phyloP scores from a whole-genome alignment of 1,140 invertebrate genomes.

The Artemia franciscana region DNA sequence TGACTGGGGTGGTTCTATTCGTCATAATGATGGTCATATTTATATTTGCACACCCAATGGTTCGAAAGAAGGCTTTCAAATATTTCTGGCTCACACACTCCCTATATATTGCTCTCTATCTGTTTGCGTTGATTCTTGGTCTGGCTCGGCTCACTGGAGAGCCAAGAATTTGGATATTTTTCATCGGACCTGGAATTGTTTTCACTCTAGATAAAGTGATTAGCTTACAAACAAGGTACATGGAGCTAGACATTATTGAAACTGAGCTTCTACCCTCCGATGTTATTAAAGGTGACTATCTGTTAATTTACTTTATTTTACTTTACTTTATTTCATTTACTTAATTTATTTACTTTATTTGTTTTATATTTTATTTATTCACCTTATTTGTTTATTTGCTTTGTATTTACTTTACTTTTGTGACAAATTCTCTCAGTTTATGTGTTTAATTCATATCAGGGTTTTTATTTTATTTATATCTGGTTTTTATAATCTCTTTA shows the following conservation, averaged over 20 bases:
- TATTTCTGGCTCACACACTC: constrained; percentile 96
- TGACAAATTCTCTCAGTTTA: too few relatives aligned
- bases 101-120: constrained; percentile 70
- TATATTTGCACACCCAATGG: constrained; percentile 83
- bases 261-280: constrained; percentile 89
- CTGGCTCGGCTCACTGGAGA: constrained; percentile 77
- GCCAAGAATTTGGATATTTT: constrained; percentile 86
- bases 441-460: too few relatives aligned
- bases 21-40: constrained; percentile 87
- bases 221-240: constrained; percentile 68
- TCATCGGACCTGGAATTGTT: constrained; percentile 57
- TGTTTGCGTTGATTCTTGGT: constrained; percentile 74
- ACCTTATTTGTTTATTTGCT: too few relatives aligned
- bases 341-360: too few relatives aligned
- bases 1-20: constrained; percentile 84
- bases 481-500: too few relatives aligned
- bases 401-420: too few relatives aligned
- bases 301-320: too few relatives aligned
- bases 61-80: constrained; percentile 78
- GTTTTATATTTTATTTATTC: too few relatives aligned
- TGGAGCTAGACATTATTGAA: constrained; percentile 81
- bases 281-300: constrained; percentile 48
- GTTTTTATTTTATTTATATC: too few relatives aligned
- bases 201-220: constrained; percentile 66
- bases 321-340: too few relatives aligned